Evolutionary conservation across 2,113 vertebrate genomes (phyloP), one percentile per base, ranked within the genome.

Genomic region (Microcebus tavaratra): DNA sequence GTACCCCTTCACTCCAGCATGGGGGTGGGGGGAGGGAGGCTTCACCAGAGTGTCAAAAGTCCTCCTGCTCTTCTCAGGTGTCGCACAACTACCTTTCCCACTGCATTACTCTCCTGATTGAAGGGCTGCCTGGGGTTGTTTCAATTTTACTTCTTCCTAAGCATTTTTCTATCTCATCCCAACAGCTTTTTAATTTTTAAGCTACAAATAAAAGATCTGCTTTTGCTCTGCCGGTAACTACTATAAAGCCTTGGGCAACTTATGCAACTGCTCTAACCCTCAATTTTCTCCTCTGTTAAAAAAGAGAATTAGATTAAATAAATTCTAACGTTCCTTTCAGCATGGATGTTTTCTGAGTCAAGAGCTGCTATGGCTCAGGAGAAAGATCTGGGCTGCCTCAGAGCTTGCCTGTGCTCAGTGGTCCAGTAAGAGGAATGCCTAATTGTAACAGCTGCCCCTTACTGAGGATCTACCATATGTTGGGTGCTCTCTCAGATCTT

Each of bases 201-300:
- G 5, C 61, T 53, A 76, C 21, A 53, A 82, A 34, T 84, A 20
- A 94, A 78, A 92, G 48, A 70, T 68, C 36, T 68, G 48, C 31
- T 70, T 84, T 94, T 88, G 25, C 50, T 96, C n/a, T 93, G 17
- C 39, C 34, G 21, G 14, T 50, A 94, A 95, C 18, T 85, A 89
- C 23, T 83, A 50, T 34, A 86, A 79, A 88, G 65, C 31, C 13
- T 65, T 50, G 5, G n/a, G 55, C 23, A 95, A 96, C 17, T 68
- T 36, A 63, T 29, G 6, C 18, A 75, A 65, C 31, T 84, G 39
- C 17, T 65, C 27, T 81, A 94, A 82, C 34, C 17, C 29, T 86
- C 48, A 73, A 63, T 73, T 92, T 94, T 83, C n/a, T 88, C 72
- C 88, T 53, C 53, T 94, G 31, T 90, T 81, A 42, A 59, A 88